Percentiles rank a stretch among this genome's conserved stretches.
phyloP scores from a whole-genome alignment of 2,113 vertebrate genomes.

The Leptosomus discolor region DNA sequence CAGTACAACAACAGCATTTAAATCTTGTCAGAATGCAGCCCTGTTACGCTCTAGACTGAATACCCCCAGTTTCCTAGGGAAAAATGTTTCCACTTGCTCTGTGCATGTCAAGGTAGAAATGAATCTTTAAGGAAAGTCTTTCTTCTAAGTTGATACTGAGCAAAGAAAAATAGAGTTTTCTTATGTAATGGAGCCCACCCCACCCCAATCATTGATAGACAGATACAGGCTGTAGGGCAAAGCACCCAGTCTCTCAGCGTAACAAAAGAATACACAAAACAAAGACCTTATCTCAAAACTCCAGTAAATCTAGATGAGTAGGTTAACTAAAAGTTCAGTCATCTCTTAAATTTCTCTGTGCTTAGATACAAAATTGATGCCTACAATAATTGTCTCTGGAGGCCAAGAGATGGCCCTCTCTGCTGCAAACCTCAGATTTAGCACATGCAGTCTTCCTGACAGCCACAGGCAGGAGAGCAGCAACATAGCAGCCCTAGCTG shows the following conservation, averaged over 20 bases:
- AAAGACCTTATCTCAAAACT: not conserved
- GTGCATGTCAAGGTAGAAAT: not conserved
- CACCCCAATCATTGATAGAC: fast-evolving
- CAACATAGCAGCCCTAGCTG: not conserved
- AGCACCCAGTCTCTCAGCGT: not conserved
- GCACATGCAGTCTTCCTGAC: not conserved
- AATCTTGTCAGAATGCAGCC: not conserved
- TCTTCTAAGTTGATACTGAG: not conserved
- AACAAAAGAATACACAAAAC: not conserved
- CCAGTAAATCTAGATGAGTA: not conserved
- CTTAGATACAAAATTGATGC: not conserved
- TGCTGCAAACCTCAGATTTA: not conserved
- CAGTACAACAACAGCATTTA: not conserved
- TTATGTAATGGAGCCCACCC: not conserved
- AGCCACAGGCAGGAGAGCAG: not conserved
- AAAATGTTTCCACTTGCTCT: not conserved
- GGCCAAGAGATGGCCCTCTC: not conserved
- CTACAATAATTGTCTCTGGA: not conserved
- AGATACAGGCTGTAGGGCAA: not conserved
- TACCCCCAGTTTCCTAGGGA: not conserved
- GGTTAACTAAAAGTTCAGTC: not conserved
- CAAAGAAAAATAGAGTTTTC: not conserved
- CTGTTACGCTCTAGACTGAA: fast-evolving
- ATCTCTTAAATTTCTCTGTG: not conserved
- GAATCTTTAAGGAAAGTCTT: not conserved